Evolutionary conservation across 1,140 invertebrate species (phyloP).

Genomic region (Drosophila dunni): DNA sequence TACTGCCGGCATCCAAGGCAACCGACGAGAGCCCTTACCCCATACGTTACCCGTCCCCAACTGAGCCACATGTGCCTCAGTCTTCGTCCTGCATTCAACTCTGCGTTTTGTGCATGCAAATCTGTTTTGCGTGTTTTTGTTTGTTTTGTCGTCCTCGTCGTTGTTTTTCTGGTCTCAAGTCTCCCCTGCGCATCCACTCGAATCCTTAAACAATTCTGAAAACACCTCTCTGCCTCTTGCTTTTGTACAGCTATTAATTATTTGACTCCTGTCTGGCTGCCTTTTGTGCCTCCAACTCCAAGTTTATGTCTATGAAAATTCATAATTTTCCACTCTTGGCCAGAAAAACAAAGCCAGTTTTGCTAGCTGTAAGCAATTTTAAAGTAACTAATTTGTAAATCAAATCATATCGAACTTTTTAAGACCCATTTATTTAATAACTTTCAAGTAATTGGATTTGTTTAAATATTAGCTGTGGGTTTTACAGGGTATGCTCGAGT

Average conservation of each 20-base stretch:
- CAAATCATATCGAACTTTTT: too few species aligned
- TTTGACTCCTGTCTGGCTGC: constrained; percentile 77
- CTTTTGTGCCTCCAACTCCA: constrained; percentile 62
- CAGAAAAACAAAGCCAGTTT: constrained; percentile 3
- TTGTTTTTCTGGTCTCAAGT: constrained; percentile 37
- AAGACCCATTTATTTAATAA: too few species aligned
- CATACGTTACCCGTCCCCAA: constrained; percentile 16
- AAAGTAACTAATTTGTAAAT: too few species aligned
- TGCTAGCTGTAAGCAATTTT: neutral
- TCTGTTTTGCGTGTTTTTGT: constrained; percentile 71
- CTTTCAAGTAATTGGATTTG: too few species aligned
- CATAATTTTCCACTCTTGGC: constrained; percentile 55
- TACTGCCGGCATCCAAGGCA: constrained; percentile 75
- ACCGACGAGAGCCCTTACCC: constrained; percentile 47
- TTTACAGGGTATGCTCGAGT: constrained; percentile 37
- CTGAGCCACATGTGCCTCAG: constrained; percentile 26
- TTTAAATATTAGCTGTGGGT: too few species aligned
- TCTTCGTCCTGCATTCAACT: constrained; percentile 31
- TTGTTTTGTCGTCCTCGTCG: constrained; percentile 47
- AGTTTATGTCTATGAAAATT: constrained; percentile 53
- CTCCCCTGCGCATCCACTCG: constrained; percentile 3
- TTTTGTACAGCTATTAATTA: constrained; percentile 68
- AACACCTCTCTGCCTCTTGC: constrained; percentile 7
- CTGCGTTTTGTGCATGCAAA: constrained; percentile 71
- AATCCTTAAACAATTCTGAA: neutral